phyloP scores from a whole-genome alignment of 2,888 invertebrate genomes.

The Drosophila algonquin region DNA sequence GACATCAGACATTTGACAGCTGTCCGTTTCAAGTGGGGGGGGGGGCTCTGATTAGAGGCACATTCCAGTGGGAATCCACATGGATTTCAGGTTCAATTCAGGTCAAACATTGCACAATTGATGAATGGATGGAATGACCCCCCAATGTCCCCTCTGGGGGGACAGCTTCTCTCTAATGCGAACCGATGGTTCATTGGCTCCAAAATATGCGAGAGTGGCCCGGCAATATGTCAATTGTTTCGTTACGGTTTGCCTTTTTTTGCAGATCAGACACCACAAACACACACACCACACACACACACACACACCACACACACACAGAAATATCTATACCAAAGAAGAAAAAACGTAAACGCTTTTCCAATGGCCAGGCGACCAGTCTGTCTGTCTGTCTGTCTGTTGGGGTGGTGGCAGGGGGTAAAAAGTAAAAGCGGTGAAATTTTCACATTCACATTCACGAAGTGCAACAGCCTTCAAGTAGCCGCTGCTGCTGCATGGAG shows the following conservation, averaged over 20 bases:
- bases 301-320: constrained; percentile 34
- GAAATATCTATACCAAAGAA: constrained; percentile 32
- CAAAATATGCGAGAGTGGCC: constrained; percentile 9
- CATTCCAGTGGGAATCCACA: neutral
- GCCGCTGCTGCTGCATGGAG: constrained; percentile 17
- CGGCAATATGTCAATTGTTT: constrained; percentile 66
- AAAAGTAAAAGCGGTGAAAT: constrained; percentile 77
- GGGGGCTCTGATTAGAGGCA: neutral
- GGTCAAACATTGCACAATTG: neutral
- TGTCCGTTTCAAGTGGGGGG: neutral
- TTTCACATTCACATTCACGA: constrained; percentile 72
- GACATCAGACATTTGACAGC: neutral
- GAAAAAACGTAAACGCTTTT: constrained; percentile 40
- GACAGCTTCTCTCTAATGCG: neutral
- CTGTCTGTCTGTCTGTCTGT: neutral
- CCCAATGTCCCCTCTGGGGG: neutral
- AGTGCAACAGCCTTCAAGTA: constrained; percentile 41
- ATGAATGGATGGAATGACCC: neutral
- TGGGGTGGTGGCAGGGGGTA: constrained; percentile 15
- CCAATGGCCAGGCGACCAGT: constrained; percentile 34
- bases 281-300: constrained; percentile 39
- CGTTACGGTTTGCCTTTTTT: constrained; percentile 55
- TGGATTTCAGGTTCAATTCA: neutral
- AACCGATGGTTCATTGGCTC: neutral
- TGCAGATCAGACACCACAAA: constrained; percentile 20